These are phyloP conservation scores for Cygnus olor DNA, from an alignment of 2,797 vertebrate species.

Conservation along the genomic window DNA sequence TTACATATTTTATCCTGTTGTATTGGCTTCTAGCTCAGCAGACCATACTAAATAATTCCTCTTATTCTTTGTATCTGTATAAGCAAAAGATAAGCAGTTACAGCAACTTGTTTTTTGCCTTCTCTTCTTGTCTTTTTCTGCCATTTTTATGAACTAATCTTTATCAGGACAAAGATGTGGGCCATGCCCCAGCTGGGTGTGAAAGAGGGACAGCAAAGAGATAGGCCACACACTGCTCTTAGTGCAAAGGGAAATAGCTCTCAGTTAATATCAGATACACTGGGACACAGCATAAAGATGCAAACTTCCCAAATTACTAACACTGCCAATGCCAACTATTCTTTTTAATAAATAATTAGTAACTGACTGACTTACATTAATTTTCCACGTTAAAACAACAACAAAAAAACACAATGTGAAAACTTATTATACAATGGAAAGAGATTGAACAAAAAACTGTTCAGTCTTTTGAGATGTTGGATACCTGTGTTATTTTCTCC, in stretches of 20 bases:
- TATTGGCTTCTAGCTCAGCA: not conserved
- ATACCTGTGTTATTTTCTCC: not conserved
- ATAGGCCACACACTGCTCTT: not conserved
- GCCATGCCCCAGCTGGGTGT: not conserved
- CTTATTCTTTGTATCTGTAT: not conserved
- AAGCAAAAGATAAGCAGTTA: not conserved
- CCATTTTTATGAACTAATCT: not conserved
- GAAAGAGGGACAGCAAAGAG: not conserved
- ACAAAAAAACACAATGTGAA: not conserved
- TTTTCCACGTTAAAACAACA: not conserved
- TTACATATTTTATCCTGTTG: not conserved
- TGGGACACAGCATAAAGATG: not conserved
- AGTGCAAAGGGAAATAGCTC: not conserved
- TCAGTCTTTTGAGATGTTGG: not conserved
- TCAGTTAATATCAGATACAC: not conserved
- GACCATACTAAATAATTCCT: not conserved
- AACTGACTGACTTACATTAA: slow-evolving; percentile 7
- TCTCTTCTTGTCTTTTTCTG: not conserved
- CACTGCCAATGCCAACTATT: not conserved
- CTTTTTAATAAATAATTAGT: slow-evolving; percentile 42
- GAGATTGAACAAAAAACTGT: not conserved
- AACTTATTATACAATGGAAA: not conserved
- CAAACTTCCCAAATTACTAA: not conserved
- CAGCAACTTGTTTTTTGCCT: not conserved
- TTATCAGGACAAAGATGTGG: not conserved